Base-by-base conservation (phyloP, 2,888 invertebrate genomes). In the Omphaloscelis lunosa region DNA sequence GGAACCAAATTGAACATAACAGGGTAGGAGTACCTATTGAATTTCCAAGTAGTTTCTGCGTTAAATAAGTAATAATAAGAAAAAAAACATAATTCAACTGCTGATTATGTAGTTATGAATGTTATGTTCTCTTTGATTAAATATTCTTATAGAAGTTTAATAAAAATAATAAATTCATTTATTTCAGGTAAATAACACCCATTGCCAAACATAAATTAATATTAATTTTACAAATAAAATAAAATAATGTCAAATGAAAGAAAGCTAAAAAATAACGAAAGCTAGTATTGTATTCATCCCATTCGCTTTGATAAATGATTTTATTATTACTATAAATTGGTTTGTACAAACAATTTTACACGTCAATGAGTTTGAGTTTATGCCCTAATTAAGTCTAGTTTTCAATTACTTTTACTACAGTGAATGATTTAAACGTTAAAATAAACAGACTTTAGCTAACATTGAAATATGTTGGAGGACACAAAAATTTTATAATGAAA, bases 91-190 rank as follows among this genome's bases (percentile, higher is more conserved):
- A 15, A 23, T 29, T 53, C 5, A 53, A 29, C 15, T 23, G 29
- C 29, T 53, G 53, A 29, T 27, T 20, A 12, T 20, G 11, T 27
- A 65, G 23, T 23, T 6, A 23, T 9, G 6, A 56, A 51, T 56
- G 56, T 17, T 4, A 29, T 20, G n/a, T 67, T 53, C 5, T 34
- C 29, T 56, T 73, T 56, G 29, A 56, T 45, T 17, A 29, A 72
- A 56, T 72, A n/a, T 72, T 72, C n/a, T 11, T 27, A 8, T 17
- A 17, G 29, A 72, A 29, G 17, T 56, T 48, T n/a, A 1, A 72
- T n/a, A n/a, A n/a, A n/a, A n/a, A n/a, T n/a, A n/a, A n/a, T n/a
- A n/a, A n/a, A n/a, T n/a, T n/a, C n/a, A n/a, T n/a, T n/a, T n/a
- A n/a, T n/a, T n/a, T n/a, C n/a, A n/a, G n/a, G n/a, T n/a, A n/a